Evolutionary conservation across 2,113 vertebrate genomes (phyloP).

Genomic region (Sylvietta virens): DNA sequence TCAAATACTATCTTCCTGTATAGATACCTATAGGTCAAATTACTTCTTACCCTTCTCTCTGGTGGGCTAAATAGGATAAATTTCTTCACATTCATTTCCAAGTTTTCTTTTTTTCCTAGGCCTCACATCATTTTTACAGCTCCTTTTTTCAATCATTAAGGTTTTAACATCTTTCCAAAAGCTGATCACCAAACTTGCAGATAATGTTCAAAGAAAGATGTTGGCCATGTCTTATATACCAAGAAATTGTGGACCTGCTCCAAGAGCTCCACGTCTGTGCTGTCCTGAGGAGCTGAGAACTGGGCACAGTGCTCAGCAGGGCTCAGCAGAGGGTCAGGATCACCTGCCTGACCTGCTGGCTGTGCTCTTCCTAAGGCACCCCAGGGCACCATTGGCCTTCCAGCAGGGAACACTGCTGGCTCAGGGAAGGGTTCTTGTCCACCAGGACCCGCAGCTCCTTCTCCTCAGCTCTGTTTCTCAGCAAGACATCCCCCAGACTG

Average conservation of each 20-base stretch:
- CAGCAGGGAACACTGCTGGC: not conserved
- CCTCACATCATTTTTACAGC: not conserved
- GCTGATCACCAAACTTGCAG: not conserved
- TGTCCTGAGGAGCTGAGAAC: not conserved
- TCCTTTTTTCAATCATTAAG: not conserved
- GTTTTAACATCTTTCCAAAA: not conserved
- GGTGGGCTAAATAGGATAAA: not conserved
- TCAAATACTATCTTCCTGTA: conserved; percentile 8
- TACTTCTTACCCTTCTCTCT: not conserved
- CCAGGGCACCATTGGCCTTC: no score
- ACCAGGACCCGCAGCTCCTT: not conserved
- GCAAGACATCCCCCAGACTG: not conserved
- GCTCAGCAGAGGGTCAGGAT: not conserved
- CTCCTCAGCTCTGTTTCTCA: not conserved
- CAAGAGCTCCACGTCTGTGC: not conserved
- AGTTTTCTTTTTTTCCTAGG: not conserved
- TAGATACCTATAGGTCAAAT: conserved; percentile 26
- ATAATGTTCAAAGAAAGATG: not conserved
- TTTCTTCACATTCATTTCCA: not conserved
- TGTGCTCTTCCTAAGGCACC: not conserved
- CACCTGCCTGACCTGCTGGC: not conserved
- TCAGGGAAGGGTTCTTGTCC: not conserved
- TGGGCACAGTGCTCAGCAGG: not conserved
- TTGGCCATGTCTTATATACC: not conserved
- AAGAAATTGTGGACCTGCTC: not conserved